phyloP scores from a whole-genome alignment of 1,140 invertebrate species.

The Brachionus paranguensis region DNA sequence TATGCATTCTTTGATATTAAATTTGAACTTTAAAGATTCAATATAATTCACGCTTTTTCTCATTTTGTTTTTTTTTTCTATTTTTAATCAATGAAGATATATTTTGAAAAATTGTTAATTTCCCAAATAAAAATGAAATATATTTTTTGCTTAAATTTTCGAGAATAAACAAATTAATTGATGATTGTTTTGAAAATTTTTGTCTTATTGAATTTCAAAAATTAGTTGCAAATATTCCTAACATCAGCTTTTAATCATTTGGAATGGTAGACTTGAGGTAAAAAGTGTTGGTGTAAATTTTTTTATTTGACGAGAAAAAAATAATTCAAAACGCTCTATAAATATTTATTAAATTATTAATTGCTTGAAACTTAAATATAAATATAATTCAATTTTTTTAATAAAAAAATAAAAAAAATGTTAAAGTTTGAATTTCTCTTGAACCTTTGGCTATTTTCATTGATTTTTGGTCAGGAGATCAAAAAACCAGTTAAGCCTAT shows the following conservation, averaged over 20 bases:
- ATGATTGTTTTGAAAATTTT: not conserved
- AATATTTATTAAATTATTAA: not conserved
- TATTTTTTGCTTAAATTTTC: too few species aligned
- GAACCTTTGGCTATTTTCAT: not conserved
- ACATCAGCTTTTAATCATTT: not conserved
- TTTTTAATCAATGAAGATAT: too few species aligned
- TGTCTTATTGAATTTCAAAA: not conserved
- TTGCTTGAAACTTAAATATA: not conserved
- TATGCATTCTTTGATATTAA: not conserved
- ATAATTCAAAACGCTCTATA: not conserved
- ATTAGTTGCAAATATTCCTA: not conserved
- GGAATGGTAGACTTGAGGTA: not conserved
- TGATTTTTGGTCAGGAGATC: not conserved
- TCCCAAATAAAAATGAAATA: too few species aligned
- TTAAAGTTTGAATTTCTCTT: not conserved
- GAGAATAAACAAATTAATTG: too few species aligned
- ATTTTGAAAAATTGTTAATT: too few species aligned
- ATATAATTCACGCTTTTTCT: too few species aligned
- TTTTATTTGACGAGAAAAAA: not conserved
- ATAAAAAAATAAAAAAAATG: not conserved
- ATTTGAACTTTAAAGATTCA: too few species aligned
- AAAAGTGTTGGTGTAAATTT: not conserved
- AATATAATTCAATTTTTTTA: not conserved
- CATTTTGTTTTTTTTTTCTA: too few species aligned
- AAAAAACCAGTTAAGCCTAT: not conserved